These are phyloP conservation scores for Clarias batrachus DNA, from an alignment of 2,113 vertebrate species.

Conservation along the genomic window DNA sequence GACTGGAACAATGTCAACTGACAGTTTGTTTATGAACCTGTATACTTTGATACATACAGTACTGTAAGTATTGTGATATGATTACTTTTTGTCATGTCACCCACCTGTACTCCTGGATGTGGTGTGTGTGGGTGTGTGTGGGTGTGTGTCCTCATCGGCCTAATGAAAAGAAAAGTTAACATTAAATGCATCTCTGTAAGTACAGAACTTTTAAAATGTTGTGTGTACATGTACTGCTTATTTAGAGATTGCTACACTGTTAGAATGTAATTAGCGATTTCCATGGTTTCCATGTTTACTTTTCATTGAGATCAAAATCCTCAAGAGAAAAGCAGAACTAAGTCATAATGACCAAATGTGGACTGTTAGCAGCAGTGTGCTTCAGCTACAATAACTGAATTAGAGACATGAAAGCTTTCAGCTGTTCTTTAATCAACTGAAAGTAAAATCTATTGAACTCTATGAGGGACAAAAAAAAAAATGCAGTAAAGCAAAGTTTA, in stretches of 20 bases:
- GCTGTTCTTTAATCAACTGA: conserved; percentile 7
- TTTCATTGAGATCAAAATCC: not conserved
- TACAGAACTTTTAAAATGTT: not conserved
- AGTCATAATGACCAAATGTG: not conserved
- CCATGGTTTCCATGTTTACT: not conserved
- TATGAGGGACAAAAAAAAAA: not conserved
- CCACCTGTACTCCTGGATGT: no score
- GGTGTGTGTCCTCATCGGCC: no score
- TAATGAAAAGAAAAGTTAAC: not conserved
- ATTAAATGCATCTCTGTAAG: not conserved
- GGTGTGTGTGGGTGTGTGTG: no score
- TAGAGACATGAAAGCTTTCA: conserved; percentile 12
- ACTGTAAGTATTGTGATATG: no score
- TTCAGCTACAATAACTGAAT: not conserved
- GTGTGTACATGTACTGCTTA: not conserved
- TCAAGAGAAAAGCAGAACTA: not conserved
- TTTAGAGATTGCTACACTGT: not conserved
- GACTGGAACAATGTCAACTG: no score
- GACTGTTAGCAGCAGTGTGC: not conserved
- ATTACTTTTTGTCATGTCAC: no score
- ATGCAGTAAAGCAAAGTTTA: not conserved
- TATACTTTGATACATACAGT: no score
- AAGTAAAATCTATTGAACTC: not conserved
- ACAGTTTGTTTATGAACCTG: no score
- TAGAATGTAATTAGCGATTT: not conserved